Conservation (phyloP, 2,797 vertebrate genomes). For the Macropus fuliginosus region DNA sequence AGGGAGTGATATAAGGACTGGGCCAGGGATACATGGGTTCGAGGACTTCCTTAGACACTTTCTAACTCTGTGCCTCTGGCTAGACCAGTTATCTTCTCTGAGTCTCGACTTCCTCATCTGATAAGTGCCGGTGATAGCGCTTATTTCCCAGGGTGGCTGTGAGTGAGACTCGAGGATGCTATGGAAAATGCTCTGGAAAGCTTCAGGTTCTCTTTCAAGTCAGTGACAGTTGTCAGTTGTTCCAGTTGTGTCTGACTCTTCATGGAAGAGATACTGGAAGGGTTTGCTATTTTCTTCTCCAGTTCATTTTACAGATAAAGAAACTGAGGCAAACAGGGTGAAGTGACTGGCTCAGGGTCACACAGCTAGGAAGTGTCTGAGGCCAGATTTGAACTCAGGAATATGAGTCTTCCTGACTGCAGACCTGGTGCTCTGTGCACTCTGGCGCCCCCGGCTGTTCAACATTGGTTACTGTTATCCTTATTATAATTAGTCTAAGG, state of each 20-base stretch:
- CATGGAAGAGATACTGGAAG: no score
- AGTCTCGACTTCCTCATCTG: background rate
- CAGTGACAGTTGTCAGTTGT: background rate
- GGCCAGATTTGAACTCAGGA: background rate
- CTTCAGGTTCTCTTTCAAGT: background rate
- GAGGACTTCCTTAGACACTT: background rate
- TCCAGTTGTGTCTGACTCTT: background rate
- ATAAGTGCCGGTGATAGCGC: background rate
- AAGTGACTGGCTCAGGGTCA: background rate
- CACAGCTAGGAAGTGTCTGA: background rate
- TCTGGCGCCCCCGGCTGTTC: no score
- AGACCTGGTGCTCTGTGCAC: no score
- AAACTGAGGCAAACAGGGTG: background rate
- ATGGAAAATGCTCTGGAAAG: background rate
- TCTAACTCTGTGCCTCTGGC: background rate
- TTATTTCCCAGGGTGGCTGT: background rate
- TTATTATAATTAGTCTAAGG: background rate
- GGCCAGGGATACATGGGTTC: fast-evolving
- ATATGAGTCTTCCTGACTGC: background rate
- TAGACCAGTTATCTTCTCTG: background rate
- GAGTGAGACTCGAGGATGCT: background rate
- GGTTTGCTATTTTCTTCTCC: background rate
- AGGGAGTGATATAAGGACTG: background rate
- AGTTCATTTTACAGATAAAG: background rate
- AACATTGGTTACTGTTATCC: background rate